Percentiles rank a stretch among this genome's conserved stretches.
Evolutionary conservation across 2,888 invertebrate species (phyloP).

Genomic region (Mamestra brassicae): DNA sequence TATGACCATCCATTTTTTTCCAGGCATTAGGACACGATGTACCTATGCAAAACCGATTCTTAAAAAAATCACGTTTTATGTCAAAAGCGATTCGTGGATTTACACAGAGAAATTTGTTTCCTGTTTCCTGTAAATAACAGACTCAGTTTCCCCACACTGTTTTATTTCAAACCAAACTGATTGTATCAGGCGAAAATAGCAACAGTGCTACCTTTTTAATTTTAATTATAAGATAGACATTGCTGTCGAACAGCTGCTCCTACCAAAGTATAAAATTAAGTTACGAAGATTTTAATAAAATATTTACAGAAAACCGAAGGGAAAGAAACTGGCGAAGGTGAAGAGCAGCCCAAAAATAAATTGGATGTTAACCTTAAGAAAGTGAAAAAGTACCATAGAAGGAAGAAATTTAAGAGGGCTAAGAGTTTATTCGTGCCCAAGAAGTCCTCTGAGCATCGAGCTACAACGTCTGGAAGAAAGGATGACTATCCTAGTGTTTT

Average conservation of each 20-base stretch:
- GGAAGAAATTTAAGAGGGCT: slow-evolving; percentile 68
- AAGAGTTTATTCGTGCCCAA: slow-evolving; percentile 67
- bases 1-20: too few relatives aligned
- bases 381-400: slow-evolving; percentile 56
- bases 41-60: background rate
- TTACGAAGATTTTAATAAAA: background rate
- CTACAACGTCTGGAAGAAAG: slow-evolving; percentile 63
- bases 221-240: background rate
- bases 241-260: too few relatives aligned
- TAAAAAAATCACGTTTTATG: background rate
- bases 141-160: background rate
- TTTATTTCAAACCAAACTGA: background rate
- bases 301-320: slow-evolving; percentile 56
- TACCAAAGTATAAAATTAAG: background rate
- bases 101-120: too few relatives aligned
- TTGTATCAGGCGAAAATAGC: background rate
- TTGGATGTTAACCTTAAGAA: slow-evolving; percentile 63
- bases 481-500: slow-evolving; percentile 39
- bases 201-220: background rate
- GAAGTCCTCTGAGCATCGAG: slow-evolving; percentile 19
- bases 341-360: slow-evolving; percentile 47
- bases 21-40: background rate
- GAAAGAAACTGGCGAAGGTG: slow-evolving; percentile 53
- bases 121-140: too few relatives aligned
- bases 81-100: background rate